phyloP scores from a whole-genome alignment of 2,797 vertebrate genomes.

The Hydrophis major region DNA sequence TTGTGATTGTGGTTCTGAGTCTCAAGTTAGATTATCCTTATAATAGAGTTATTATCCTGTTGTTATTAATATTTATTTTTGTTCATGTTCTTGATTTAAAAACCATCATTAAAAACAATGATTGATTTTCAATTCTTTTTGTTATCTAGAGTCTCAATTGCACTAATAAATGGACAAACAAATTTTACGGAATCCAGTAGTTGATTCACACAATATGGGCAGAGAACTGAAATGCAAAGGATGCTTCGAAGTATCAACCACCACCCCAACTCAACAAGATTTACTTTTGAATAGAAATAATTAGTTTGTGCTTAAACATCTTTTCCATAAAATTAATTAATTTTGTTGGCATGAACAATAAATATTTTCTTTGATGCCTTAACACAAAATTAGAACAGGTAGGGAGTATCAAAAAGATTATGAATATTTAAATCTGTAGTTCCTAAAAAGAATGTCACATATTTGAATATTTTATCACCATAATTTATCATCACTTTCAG shows the following conservation, averaged over 20 bases:
- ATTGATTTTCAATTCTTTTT: background rate
- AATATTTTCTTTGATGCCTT: background rate
- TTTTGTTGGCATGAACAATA: background rate
- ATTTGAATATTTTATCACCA: background rate
- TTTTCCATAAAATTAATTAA: background rate
- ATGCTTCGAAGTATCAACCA: background rate
- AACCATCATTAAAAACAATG: background rate
- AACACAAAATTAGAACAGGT: background rate
- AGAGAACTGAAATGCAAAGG: background rate
- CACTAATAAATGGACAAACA: background rate
- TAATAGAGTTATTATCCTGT: background rate
- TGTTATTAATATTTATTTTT: background rate
- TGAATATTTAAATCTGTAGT: background rate
- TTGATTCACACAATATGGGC: background rate
- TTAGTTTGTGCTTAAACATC: background rate
- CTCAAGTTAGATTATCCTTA: background rate
- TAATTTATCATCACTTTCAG: conserved; percentile 1
- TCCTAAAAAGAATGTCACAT: background rate
- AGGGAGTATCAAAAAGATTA: background rate
- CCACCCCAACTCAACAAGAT: background rate
- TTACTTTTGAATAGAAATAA: background rate
- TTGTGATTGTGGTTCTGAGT: background rate
- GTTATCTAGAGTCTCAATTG: background rate
- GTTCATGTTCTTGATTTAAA: background rate
- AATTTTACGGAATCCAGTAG: background rate